Base-by-base conservation (phyloP, 1,140 invertebrate species). In the Zaprionus capensis region DNA sequence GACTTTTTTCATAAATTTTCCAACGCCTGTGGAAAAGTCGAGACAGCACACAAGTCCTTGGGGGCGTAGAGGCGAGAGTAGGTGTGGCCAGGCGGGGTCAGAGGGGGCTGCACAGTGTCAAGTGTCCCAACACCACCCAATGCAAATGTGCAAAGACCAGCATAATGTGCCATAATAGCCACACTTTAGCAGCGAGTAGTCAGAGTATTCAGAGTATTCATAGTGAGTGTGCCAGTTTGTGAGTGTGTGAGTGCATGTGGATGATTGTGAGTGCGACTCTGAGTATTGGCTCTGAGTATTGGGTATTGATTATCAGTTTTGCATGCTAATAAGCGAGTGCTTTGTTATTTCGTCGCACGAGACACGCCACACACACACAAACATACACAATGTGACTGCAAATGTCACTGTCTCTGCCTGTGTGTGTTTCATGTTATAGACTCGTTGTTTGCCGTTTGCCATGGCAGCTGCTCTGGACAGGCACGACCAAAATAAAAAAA, bases 261-360 rank as follows among this genome's bases (percentile, higher is more conserved):
- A 14, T 58, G 56, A 46, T 34, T 65, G n/a, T 49, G 55, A 34
- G 55, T 67, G 2, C 20, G 46, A 20, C 20, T 24, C 46, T 34
- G 36, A 56, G 34, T 67, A 67, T 67, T 68, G 64, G 51, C 66
- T 51, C 71, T 67, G 57, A 66, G 78, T 72, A 72, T 62, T 76
- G 72, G 80, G 76, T 81, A 87, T 88, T 87, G 84, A 87, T 87
- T 87, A 87, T 88, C 84, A 88, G 84, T 83, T 87, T 88, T 87
- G 84, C 84, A 87, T 87, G 83, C 84, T 88, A 88, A 87, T 87
- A 87, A 81, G 68, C 59, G 44, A 61, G 44, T 28, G 74, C 69
- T 31, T 77, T 73, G 71, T 73, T 71, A 70, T 75, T 66, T 41
- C 63, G 22, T 72, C 46, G 34, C 65, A 38, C 17, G 26, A 67